Conservation (phyloP, 2,797 vertebrate genomes). For the Gephyroberyx darwinii region DNA sequence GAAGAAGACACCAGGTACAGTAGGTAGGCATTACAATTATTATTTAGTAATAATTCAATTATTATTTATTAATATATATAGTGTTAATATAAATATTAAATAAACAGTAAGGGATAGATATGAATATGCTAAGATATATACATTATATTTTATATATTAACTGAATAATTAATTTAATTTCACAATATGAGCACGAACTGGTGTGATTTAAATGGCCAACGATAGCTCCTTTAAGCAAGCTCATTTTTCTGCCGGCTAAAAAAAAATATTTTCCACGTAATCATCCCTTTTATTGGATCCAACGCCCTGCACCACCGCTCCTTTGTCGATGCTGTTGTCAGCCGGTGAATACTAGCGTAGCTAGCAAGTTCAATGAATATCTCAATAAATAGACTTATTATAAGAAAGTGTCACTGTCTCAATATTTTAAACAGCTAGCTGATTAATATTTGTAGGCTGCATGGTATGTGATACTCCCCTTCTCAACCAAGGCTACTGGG, state of each 20-base stretch:
- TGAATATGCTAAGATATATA: too few relatives aligned
- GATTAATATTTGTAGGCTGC: background rate
- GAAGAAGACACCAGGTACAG: too few relatives aligned
- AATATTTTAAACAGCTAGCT: background rate
- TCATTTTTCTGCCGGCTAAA: constrained; percentile 59
- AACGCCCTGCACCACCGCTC: constrained; percentile 76
- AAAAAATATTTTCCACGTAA: constrained; percentile 11
- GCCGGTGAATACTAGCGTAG: background rate
- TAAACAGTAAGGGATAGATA: too few relatives aligned
- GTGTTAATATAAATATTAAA: too few relatives aligned
- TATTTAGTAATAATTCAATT: too few relatives aligned
- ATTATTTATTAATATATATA: too few relatives aligned
- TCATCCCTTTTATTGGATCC: constrained; percentile 72
- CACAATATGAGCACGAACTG: too few relatives aligned
- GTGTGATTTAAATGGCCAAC: background rate
- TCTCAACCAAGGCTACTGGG: background rate
- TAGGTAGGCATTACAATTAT: too few relatives aligned
- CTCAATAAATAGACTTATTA: background rate
- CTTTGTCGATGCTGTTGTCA: constrained; percentile 38
- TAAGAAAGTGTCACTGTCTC: background rate
- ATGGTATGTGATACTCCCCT: too few relatives aligned
- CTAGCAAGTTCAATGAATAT: background rate
- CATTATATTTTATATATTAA: too few relatives aligned
- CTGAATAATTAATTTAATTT: background rate
- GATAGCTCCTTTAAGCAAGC: background rate